Evolutionary conservation across 2,888 invertebrate species (phyloP).

Genomic region (Epistrophe grossulariae): DNA sequence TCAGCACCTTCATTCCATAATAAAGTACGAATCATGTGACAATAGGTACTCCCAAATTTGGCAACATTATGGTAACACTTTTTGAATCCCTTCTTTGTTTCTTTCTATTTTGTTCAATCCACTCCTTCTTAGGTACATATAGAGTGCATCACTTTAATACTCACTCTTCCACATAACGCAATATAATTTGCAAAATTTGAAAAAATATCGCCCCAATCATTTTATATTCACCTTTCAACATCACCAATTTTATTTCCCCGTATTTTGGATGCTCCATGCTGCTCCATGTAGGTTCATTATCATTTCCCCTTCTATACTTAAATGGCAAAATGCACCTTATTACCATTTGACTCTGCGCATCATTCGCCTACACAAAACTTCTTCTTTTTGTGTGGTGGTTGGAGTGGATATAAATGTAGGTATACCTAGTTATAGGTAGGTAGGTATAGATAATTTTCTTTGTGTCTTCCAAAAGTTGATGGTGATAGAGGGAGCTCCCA

Average conservation of each 20-base stretch:
- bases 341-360: constrained; percentile 34
- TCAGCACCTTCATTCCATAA: no score
- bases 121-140: background rate
- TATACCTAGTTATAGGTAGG: background rate
- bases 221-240: constrained; percentile 20
- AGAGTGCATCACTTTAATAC: background rate
- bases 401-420: background rate
- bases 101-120: background rate
- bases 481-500: constrained; percentile 24
- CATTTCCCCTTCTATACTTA: background rate
- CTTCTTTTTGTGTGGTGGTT: constrained; percentile 12
- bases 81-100: background rate
- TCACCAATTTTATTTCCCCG: background rate
- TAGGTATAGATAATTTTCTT: constrained; percentile 19
- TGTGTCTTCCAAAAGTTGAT: background rate
- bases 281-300: constrained; percentile 1
- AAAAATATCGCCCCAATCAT: constrained; percentile 6
- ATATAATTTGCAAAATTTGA: constrained; percentile 7
- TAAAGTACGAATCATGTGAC: background rate
- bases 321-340: constrained; percentile 38
- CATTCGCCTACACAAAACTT: constrained; percentile 58
- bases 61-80: background rate
- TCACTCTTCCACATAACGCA: background rate
- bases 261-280: background rate
- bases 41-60: background rate